Base-by-base conservation (phyloP, 2,797 vertebrate genomes). In the Labeo calbasu region DNA sequence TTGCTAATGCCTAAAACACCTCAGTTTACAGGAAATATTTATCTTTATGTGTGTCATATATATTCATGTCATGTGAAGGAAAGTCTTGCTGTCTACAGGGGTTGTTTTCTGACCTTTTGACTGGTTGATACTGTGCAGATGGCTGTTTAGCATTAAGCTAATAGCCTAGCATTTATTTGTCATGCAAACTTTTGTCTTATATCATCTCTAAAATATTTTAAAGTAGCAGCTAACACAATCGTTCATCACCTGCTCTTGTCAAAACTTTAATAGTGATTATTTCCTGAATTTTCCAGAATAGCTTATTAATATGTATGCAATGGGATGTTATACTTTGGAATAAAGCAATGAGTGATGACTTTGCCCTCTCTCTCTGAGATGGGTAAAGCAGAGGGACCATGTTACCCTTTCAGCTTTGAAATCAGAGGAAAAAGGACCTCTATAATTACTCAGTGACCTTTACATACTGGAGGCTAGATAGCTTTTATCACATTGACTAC, bases 371-470 rank as follows among this genome's bases (percentile, higher is more conserved):
- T 73, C 50, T 73, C 25, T 53, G 46, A 28, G 23, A 25, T 73
- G 50, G 23, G 23, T 17, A 51, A 51, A 72, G 15, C 48, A 72
- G 23, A 72, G 15, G 73, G 32, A 46, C 53, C 40, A 11, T 25
- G 36, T 43, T 50, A n/a, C 17, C 46, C 59, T 78, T 78, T 65
- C 59, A 48, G 59, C 55, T 50, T 78, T 17, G 46, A 55, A 69
- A 43, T 15, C 23, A 50, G 17, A 28, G 40, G 12, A 51, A 51
- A 77, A 66, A 36, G 2, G 28, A 81, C 66, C 13, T 80, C 32
- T 81, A 43, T 68, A 69, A 79, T 71, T 57, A 57, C 79, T 59
- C 25, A 14, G 68, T 61, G 68, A 50, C 69, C 25, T 82, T 82
- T 73, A 21, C 7, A 11, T 50, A 72, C 69, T 50, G 55, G 68